Evolutionary conservation across 2,113 vertebrate genomes (phyloP).

Genomic region (Fregetta grallaria): DNA sequence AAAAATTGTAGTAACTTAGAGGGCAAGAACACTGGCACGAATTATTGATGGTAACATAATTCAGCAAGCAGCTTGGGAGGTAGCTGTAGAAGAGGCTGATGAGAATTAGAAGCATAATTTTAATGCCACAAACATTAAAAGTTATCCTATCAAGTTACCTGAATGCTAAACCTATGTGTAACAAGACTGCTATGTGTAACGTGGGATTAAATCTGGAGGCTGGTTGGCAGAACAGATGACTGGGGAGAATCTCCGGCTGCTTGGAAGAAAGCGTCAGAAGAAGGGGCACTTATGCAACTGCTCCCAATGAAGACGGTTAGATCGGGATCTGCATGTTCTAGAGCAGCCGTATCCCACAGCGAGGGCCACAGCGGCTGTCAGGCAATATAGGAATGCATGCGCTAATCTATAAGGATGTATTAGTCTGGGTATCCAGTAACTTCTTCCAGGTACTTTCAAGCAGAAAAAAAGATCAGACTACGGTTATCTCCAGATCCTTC

Average conservation of each 20-base stretch:
- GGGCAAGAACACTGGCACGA: not conserved
- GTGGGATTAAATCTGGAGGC: too few relatives aligned
- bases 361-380: not conserved
- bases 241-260: not conserved
- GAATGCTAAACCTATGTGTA: not conserved
- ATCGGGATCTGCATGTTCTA: accelerated
- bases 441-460: not conserved
- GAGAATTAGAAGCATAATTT: not conserved
- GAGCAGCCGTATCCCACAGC: not conserved
- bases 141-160: not conserved
- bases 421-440: not conserved
- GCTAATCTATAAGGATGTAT: accelerated
- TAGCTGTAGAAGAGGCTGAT: not conserved
- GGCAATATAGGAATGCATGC: accelerated
- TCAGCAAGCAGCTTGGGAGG: not conserved
- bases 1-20: not conserved
- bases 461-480: not conserved
- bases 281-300: not conserved
- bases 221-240: not conserved
- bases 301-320: not conserved
- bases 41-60: not conserved
- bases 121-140: not conserved
- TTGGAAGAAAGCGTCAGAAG: not conserved
- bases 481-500: not conserved
- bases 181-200: not conserved